phyloP scores from a whole-genome alignment of 2,113 vertebrate species.

The Pyxicephalus adspersus region DNA sequence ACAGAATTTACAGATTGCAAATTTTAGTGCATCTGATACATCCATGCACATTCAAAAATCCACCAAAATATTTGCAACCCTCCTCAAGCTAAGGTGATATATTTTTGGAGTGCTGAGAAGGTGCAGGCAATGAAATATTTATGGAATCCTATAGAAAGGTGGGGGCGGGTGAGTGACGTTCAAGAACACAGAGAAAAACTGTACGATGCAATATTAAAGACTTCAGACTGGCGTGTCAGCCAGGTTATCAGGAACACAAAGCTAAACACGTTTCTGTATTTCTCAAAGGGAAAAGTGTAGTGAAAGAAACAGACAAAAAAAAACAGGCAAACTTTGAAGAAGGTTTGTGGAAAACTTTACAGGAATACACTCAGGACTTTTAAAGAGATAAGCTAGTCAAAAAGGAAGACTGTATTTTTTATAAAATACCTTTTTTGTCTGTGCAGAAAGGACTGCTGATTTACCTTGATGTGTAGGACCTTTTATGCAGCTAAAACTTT shows the following conservation, averaged over 20 bases:
- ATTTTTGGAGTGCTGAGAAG: conserved; percentile 23
- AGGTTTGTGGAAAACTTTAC: background rate
- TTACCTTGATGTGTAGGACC: too few species aligned
- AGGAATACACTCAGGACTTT: too few species aligned
- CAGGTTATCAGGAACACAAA: conserved; percentile 16
- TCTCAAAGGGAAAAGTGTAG: conserved; percentile 11
- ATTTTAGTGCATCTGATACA: background rate
- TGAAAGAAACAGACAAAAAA: background rate
- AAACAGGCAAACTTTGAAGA: background rate
- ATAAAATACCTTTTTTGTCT: too few species aligned
- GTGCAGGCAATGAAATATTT: conserved; percentile 32
- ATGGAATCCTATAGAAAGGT: conserved; percentile 25
- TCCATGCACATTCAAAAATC: background rate
- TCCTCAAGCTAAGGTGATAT: conserved; percentile 13
- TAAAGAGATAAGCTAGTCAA: too few species aligned
- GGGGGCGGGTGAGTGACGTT: conserved; percentile 9
- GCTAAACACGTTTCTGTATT: conserved; percentile 5
- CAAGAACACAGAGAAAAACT: conserved; percentile 19
- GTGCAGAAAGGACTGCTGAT: too few species aligned
- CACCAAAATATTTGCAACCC: background rate
- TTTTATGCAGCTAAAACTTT: too few species aligned
- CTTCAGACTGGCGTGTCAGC: conserved; percentile 31
- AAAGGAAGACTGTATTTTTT: too few species aligned
- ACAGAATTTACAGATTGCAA: conserved; percentile 1
- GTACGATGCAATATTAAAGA: conserved; percentile 30